Conservation (phyloP, 2,113 vertebrate species). For the Gasterosteus nipponicus region DNA sequence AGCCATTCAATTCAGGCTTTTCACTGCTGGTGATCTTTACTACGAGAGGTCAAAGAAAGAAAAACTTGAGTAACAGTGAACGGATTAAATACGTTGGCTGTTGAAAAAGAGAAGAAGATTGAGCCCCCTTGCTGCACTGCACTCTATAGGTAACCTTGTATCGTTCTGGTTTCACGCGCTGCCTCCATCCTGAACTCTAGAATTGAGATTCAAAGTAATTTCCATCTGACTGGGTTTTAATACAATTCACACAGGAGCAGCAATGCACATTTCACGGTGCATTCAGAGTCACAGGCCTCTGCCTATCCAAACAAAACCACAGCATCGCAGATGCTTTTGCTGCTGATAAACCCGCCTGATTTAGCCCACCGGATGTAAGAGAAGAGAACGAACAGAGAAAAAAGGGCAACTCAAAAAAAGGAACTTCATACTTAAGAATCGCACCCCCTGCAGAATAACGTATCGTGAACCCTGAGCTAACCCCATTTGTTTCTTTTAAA, state of each 20-base stretch:
- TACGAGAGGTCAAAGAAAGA: background rate
- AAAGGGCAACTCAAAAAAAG: constrained; percentile 22
- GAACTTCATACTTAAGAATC: constrained; percentile 2
- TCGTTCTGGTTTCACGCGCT: constrained; percentile 2
- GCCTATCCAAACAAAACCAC: constrained; percentile 1
- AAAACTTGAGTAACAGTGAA: background rate
- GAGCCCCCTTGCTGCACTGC: background rate
- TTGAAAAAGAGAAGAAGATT: background rate
- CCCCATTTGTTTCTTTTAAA: constrained; percentile 45
- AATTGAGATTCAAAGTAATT: constrained; percentile 17
- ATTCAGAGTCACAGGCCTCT: constrained; percentile 10
- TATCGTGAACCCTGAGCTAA: constrained; percentile 15
- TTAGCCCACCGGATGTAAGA: constrained; percentile 2
- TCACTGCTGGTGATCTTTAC: background rate
- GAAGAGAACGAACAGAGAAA: constrained; percentile 21
- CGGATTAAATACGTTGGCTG: too few relatives aligned
- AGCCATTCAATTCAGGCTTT: background rate
- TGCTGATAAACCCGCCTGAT: constrained; percentile 30
- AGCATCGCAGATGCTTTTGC: background rate
- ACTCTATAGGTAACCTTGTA: background rate
- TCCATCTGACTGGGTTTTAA: constrained; percentile 46
- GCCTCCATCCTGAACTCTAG: constrained; percentile 6
- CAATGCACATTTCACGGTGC: constrained; percentile 10
- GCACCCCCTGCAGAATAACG: background rate
- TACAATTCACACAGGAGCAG: constrained; percentile 28